These are phyloP conservation scores for Crocodylus rhombifer DNA, from an alignment of 2,797 vertebrate genomes.

Conservation along the genomic window DNA sequence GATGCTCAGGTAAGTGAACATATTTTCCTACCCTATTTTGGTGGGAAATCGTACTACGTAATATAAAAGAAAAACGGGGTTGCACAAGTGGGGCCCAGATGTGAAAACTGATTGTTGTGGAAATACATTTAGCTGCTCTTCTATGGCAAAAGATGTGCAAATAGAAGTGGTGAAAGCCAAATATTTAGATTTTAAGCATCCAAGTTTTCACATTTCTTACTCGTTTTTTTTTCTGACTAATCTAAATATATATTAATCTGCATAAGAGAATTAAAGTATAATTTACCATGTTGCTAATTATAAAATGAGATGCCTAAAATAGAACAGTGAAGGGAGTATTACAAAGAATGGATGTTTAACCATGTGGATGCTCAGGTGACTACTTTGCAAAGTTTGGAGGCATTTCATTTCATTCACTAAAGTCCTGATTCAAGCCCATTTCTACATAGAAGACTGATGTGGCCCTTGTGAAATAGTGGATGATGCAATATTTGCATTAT, in stretches of 20 bases:
- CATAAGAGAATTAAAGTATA: background rate
- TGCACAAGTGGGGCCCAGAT: background rate
- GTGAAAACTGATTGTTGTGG: background rate
- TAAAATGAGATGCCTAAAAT: background rate
- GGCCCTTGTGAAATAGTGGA: accelerated
- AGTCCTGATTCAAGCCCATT: background rate
- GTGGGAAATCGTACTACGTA: background rate
- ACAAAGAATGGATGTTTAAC: background rate
- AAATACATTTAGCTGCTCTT: background rate
- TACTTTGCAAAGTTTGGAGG: background rate
- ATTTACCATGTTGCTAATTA: background rate
- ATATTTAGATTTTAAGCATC: background rate
- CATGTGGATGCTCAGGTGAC: background rate
- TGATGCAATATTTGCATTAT: background rate
- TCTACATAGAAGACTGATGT: accelerated
- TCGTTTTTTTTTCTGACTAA: background rate
- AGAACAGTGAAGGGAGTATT: background rate
- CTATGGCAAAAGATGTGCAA: background rate
- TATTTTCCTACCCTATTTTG: background rate
- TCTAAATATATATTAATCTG: background rate
- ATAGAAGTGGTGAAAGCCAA: background rate
- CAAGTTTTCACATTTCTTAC: accelerated
- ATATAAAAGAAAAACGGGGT: background rate
- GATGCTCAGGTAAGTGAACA: conserved; percentile 91
- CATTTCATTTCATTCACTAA: background rate